These are phyloP conservation scores for Odontomyia ornata DNA, from an alignment of 2,888 invertebrate species.

Conservation along the genomic window DNA sequence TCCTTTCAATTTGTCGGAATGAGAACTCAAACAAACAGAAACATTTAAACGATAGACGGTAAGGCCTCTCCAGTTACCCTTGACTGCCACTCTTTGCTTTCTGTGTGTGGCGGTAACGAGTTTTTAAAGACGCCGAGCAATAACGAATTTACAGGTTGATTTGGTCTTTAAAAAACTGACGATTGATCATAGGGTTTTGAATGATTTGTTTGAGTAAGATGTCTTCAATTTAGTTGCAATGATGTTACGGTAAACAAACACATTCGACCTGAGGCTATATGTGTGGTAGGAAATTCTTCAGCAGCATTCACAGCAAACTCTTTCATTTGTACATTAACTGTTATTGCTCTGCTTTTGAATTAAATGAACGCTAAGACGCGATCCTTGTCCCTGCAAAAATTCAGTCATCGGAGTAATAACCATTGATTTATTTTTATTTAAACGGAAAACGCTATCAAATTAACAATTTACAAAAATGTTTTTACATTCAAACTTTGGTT, in stretches of 20 bases:
- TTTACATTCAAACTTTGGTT: too few relatives aligned
- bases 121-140: conserved; percentile 43
- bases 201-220: conserved; percentile 20
- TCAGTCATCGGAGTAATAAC: too few relatives aligned
- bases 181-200: not conserved
- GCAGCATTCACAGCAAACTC: not conserved
- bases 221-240: too few relatives aligned
- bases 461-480: too few relatives aligned
- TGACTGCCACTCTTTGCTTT: conserved; percentile 45
- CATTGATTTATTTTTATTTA: too few relatives aligned
- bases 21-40: conserved; percentile 48
- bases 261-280: too few relatives aligned
- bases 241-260: too few relatives aligned
- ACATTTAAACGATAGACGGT: conserved; percentile 34
- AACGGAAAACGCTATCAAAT: too few relatives aligned
- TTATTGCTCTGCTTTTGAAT: not conserved
- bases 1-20: conserved; percentile 51
- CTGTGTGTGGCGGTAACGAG: conserved; percentile 45
- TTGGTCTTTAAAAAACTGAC: conserved; percentile 45
- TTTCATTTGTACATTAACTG: not conserved
- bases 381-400: too few relatives aligned
- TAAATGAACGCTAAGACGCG: not conserved
- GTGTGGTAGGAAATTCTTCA: too few relatives aligned
- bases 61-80: conserved; percentile 47
- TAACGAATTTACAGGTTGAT: conserved; percentile 50